Percentiles rank a stretch among this genome's conserved stretches.
Conservation (phyloP, 2,888 invertebrate genomes). For the Elgonia sp. region DNA sequence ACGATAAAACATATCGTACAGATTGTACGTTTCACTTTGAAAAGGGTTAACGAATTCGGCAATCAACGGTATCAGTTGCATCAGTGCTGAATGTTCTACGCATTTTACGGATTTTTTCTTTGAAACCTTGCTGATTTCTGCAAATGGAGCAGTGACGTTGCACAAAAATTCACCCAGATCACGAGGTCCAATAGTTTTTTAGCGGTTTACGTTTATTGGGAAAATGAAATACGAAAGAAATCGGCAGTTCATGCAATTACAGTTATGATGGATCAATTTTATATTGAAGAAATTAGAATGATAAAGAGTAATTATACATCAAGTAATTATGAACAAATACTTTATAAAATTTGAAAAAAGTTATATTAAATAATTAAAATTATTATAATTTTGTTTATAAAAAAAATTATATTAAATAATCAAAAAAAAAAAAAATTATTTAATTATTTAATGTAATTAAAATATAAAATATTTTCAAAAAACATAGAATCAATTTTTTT, state of each 20-base stretch:
- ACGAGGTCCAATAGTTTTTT: conserved; percentile 55
- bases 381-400: too few relatives aligned
- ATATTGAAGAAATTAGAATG: conserved; percentile 17
- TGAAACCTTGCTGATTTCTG: conserved; percentile 75
- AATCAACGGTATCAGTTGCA: conserved; percentile 83
- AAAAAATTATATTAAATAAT: too few relatives aligned
- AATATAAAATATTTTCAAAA: too few relatives aligned
- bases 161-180: conserved; percentile 74
- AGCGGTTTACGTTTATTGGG: conserved; percentile 60
- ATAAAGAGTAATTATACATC: too few relatives aligned
- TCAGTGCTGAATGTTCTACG: conserved; percentile 66
- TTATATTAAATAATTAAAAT: too few relatives aligned
- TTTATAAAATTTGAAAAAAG: too few relatives aligned
- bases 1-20: conserved; percentile 70
- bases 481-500: too few relatives aligned
- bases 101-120: conserved; percentile 72
- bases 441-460: too few relatives aligned
- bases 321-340: too few relatives aligned
- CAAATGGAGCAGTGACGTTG: conserved; percentile 69
- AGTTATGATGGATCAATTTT: conserved; percentile 38
- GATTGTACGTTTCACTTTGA: conserved; percentile 72
- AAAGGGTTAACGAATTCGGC: conserved; percentile 82
- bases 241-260: conserved; percentile 39
- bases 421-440: too few relatives aligned
- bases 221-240: conserved; percentile 61